Conservation (phyloP, 2,888 invertebrate genomes). For the Apamea anceps region DNA sequence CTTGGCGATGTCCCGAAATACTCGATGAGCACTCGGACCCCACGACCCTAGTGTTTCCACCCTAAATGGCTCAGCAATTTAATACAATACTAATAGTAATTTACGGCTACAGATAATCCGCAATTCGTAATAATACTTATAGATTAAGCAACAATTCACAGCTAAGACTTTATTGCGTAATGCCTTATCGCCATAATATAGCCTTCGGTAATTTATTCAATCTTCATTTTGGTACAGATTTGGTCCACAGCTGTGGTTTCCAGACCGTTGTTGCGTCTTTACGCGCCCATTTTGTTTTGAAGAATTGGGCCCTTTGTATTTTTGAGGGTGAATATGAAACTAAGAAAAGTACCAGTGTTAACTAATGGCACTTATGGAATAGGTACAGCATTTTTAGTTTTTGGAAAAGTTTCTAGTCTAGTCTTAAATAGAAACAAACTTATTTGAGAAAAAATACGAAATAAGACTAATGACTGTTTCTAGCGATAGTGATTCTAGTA, state of each 20-base stretch:
- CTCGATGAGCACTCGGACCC: too few species aligned
- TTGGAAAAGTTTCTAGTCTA: background rate
- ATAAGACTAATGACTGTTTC: too few species aligned
- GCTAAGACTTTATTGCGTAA: constrained; percentile 26
- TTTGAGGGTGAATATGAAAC: background rate
- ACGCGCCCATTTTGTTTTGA: constrained; percentile 22
- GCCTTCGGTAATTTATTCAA: constrained; percentile 31
- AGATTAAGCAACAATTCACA: constrained; percentile 39
- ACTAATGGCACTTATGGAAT: background rate
- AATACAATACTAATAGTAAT: background rate
- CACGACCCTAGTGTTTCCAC: too few species aligned
- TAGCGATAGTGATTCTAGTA: too few species aligned
- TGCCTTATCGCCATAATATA: too few species aligned
- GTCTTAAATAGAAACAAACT: background rate
- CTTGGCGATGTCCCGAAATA: too few species aligned
- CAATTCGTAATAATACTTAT: constrained; percentile 18
- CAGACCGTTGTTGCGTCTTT: constrained; percentile 4
- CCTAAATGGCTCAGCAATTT: too few species aligned
- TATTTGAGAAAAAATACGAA: background rate
- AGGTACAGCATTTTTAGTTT: background rate
- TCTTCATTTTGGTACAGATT: constrained; percentile 30
- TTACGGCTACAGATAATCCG: constrained; percentile 8
- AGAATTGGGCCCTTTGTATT: background rate
- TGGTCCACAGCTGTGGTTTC: constrained; percentile 32
- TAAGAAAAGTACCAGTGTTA: background rate